Evolutionary conservation across 1,140 invertebrate species (phyloP), one percentile per base, ranked within the genome.

Genomic region (Eupeodes corollae): DNA sequence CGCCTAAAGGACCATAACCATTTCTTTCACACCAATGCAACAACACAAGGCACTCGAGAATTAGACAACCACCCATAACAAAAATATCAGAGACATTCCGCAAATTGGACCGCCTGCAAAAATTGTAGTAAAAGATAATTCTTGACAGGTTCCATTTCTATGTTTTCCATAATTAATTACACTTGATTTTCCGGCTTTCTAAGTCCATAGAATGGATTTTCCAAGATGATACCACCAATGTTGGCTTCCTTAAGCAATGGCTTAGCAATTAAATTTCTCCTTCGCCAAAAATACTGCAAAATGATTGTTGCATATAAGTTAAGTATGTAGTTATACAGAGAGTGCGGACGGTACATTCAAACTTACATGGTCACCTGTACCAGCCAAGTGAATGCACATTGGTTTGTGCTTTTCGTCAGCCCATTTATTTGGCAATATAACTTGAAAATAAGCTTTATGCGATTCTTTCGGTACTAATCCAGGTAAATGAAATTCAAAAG

Each of bases 71-170:
- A 46, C 96, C 96, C 96, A 99, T 99, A 42, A 99, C 89, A 79
- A 99, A 98, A 59, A 99, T 87, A 70, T 99, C 96, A 39, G 88
- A 91, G 0, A 99, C 94, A 75, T 98, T 91, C 57, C 88, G 84
- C 21, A 99, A 75, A 67, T 84, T 85, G 3, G 95, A 98, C 19
- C 93, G 82, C 46, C 88, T 94, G 66, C 31, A 68, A 63, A 56
- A 53, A 11, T 10, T 18, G 6, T 42, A 15, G 3, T 15, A 15
- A 12, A 15, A 41, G 3, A 6, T 13, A 6, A 42, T 21, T 13
- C 18, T 16, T 15, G 10, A 9, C 9, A 41, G 10, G 16, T 41
- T 26, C 8, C 21, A 8, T 26, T 26, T 5, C 21, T 21, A 42
- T 42, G 16, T 14, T 41, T 19, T 41, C 16, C 9, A 10, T 41